A percentile compares a stretch with the other conserved stretches of the same genome.
These are phyloP conservation scores for Lasius platythorax DNA, from an alignment of 2,888 invertebrate genomes.

Conservation along the genomic window DNA sequence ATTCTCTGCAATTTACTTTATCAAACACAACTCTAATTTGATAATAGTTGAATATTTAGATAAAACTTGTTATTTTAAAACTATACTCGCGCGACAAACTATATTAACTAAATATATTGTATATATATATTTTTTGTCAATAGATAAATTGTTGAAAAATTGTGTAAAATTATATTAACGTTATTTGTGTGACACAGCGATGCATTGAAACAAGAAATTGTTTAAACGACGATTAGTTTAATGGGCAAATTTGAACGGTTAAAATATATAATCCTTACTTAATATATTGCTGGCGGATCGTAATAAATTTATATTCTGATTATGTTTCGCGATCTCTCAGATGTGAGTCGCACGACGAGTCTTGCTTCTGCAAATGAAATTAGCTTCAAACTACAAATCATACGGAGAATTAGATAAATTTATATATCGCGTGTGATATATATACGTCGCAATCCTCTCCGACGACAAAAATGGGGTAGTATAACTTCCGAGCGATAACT, in stretches of 20 bases:
- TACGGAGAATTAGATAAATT: conserved; percentile 30
- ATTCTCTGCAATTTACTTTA: neutral
- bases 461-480: conserved; percentile 31
- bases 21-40: neutral
- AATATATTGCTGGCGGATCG: neutral
- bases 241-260: neutral
- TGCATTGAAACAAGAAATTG: neutral
- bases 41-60: neutral
- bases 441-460: conserved; percentile 24
- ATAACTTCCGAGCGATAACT: conserved; percentile 43
- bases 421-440: conserved; percentile 18
- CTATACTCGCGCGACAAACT: neutral
- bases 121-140: neutral
- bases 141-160: neutral
- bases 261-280: neutral
- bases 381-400: conserved; percentile 30
- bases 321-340: conserved; percentile 6
- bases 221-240: neutral
- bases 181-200: neutral
- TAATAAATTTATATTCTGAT: conserved; percentile 28
- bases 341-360: neutral
- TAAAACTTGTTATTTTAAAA: neutral
- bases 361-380: conserved; percentile 4
- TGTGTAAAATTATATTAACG: neutral
- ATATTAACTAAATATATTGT: neutral